Base-by-base conservation (phyloP, 2,113 vertebrate genomes). In the Centropus unirufus region DNA sequence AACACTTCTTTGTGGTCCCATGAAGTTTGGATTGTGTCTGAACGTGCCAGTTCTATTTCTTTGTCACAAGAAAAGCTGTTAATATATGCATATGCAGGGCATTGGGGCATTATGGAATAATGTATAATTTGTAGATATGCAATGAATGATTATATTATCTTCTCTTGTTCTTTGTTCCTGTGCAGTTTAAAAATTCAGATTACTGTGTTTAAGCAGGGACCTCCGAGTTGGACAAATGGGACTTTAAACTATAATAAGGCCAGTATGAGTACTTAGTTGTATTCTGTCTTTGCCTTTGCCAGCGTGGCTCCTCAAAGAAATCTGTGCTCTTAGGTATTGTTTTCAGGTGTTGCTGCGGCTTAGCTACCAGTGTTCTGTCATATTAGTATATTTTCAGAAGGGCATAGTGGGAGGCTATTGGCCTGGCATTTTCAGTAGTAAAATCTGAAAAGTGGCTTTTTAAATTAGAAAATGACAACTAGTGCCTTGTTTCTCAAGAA, bases 381-480 rank as follows among this genome's bases (percentile, higher is more conserved):
- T 6, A 12, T 47, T 6, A 32, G 27, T 3, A 1, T 72, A 9
- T 6, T 14, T 91, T 36, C 44, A 77, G 27, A 72, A 82, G 13
- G 32, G 34, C 68, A 5, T 39, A 46, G 13, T 77, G n/a, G 10
- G 52, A 78, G 12, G 15, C 57, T 47, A 11, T 44, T 80, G 46
- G 36, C 34, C 57, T 87, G 61, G 44, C 24, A 44, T 79, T 87
- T 82, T 30, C 87, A 23, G 21, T 57, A 54, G 18, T 91, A 87
- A 94, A 91, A 87, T 76, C 49, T 91, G 36, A 81, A 95, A 83
- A 88, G 19, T 55, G 70, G 22, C 46, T 90, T 93, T 93, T 76
- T 44, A 72, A 26, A 67, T 73, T 75, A 84, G 32, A 66, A 89
- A 92, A 26, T 40, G 8, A 55, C 11, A 39, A 62, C 36, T 32